Conservation (phyloP, 1,140 invertebrate species). For the Psix sp. region DNA sequence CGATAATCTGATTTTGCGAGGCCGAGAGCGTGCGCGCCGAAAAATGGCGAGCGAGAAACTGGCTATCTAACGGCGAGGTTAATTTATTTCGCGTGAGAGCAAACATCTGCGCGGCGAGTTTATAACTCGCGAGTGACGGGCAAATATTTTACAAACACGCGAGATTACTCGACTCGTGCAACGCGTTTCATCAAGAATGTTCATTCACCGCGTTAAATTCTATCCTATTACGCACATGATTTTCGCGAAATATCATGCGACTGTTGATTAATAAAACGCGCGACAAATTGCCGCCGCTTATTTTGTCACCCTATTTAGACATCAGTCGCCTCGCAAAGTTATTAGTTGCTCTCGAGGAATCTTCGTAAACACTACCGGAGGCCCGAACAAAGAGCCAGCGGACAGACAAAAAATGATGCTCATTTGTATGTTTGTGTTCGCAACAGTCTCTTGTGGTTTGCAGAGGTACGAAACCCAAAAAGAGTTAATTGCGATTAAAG, state of each 20-base stretch:
- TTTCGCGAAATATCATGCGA: slow-evolving; percentile 29
- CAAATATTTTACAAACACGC: slow-evolving; percentile 48
- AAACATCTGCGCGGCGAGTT: slow-evolving; percentile 48
- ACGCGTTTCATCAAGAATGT: slow-evolving; percentile 33
- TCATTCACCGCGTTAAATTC: slow-evolving; percentile 37
- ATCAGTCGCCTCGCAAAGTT: too few relatives aligned
- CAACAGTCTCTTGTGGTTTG: too few relatives aligned
- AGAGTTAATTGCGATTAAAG: too few relatives aligned
- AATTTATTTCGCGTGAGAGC: slow-evolving; percentile 45
- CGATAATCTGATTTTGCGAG: slow-evolving; percentile 24
- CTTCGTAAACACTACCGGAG: too few relatives aligned
- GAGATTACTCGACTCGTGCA: slow-evolving; percentile 31
- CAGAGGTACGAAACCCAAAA: too few relatives aligned
- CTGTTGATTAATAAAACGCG: slow-evolving; percentile 31
- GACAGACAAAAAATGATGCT: too few relatives aligned
- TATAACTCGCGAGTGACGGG: slow-evolving; percentile 42
- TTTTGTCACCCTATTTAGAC: too few relatives aligned
- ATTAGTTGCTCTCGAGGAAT: too few relatives aligned
- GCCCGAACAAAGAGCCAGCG: too few relatives aligned
- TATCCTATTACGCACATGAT: slow-evolving; percentile 23
- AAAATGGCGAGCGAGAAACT: slow-evolving; percentile 26
- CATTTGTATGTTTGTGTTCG: too few relatives aligned
- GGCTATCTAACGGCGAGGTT: slow-evolving; percentile 28
- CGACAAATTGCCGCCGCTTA: slow-evolving; percentile 8
- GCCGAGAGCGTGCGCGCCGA: slow-evolving; percentile 10